Base-by-base conservation (phyloP, 2,113 vertebrate species). In the Pomatostomus ruficeps region DNA sequence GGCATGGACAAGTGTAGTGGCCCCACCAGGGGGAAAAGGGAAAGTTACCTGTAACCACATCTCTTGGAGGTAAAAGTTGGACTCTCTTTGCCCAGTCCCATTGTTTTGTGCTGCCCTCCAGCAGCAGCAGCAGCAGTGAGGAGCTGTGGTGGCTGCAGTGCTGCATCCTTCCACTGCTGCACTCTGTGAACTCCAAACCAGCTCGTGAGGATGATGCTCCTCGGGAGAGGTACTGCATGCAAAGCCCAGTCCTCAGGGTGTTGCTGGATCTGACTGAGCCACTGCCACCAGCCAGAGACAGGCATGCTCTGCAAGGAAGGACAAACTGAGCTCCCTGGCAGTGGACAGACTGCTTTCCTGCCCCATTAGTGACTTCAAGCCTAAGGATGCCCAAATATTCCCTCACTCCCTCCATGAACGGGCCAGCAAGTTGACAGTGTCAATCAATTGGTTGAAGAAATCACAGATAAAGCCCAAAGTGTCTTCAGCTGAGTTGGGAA, bases 311-410 rank as follows among this genome's bases (percentile, higher is more conserved):
- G 43, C 48, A 38, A 13, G 52, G 28, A 70, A 26, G 75, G 54
- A 40, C 48, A 48, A 4, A 4, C 65, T 31, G 49, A 78, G 20
- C 45, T 73, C 49, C n/a, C 35, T 46, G 35, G 59, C 26, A 33
- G 36, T 0, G 14, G 29, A 17, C 14, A 14, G 25, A 24, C 24
- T 35, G 46, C 52, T 63, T 70, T 26, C 57, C 38, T 35, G 71
- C 9, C 28, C 40, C 3, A 0, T 13, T 28, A 67, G 58, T 0
- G 2, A 33, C 46, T 62, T 19, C 67, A 35, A 4, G 14, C 14
- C 35, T n/a, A 19, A 72, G 52, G 42, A 29, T 40, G 33, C 52
- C 38, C 52, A 80, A 33, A 29, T 11, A 22, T 26, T 67, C n/a
- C 67, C 57, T 83, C 8, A 3, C 7, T 65, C 4, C 33, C 26